phyloP scores from a whole-genome alignment of 53 echinoderm and acorn worm species.

The Hippasteria phrygiana region DNA sequence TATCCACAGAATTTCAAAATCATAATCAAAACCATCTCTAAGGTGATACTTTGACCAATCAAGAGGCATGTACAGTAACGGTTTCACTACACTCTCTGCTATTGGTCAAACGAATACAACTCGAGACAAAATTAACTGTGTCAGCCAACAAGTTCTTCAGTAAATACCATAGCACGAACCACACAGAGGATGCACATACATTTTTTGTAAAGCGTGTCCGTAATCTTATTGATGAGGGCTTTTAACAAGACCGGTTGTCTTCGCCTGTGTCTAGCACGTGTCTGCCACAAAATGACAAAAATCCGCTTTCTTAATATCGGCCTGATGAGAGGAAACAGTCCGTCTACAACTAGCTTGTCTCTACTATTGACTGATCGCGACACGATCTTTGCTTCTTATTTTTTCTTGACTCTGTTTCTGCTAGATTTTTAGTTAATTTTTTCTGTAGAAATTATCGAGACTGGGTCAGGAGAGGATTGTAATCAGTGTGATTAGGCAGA shows the following conservation, averaged over 20 bases:
- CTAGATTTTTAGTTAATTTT: not conserved
- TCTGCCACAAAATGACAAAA: constrained; percentile 13
- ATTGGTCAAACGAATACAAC: constrained; percentile 1
- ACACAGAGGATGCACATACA: no score
- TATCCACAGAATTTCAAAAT: no score
- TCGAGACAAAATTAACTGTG: no score
- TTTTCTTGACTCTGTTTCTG: not conserved
- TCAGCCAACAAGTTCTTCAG: not conserved
- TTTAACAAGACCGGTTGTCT: constrained; percentile 7
- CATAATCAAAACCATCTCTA: no score
- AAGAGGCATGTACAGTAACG: not conserved
- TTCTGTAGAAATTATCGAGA: not conserved
- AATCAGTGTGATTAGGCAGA: constrained; percentile 28
- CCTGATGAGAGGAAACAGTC: constrained; percentile 4
- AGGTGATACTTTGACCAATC: not conserved
- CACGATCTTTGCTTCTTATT: constrained; percentile 42
- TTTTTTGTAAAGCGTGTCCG: no score
- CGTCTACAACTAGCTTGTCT: constrained; percentile 27
- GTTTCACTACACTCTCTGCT: not conserved
- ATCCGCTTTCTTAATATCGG: constrained; percentile 23
- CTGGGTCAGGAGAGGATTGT: constrained; percentile 5
- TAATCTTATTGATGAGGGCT: constrained; percentile 15
- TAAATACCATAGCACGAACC: constrained; percentile 7
- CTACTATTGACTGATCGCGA: constrained; percentile 45
- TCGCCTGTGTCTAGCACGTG: constrained; percentile 19